phyloP scores from a whole-genome alignment of 2,888 invertebrate species.

The Papilio demoleus region DNA sequence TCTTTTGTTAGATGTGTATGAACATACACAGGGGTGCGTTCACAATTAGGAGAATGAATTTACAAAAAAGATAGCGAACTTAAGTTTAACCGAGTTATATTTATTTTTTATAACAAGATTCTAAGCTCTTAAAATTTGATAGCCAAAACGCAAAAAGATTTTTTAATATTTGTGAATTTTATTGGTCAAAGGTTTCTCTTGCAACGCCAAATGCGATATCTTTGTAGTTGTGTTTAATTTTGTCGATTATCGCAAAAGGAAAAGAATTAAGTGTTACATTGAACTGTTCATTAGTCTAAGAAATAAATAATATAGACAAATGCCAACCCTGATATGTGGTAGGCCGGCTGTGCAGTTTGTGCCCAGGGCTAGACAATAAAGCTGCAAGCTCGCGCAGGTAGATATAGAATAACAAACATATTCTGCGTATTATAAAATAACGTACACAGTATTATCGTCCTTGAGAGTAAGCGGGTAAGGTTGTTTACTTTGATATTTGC shows the following conservation, averaged over 20 bases:
- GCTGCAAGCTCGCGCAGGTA: slow-evolving; percentile 77
- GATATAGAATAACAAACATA: slow-evolving; percentile 59
- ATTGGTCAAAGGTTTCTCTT: no score
- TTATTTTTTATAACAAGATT: no score
- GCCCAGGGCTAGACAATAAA: slow-evolving; percentile 77
- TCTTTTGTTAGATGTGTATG: slow-evolving; percentile 79
- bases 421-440: slow-evolving; percentile 41
- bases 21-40: slow-evolving; percentile 72
- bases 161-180: no score
- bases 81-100: neutral
- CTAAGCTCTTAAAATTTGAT: no score
- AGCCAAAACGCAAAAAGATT: no score
- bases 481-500: slow-evolving; percentile 27
- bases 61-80: slow-evolving; percentile 8
- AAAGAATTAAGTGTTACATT: neutral
- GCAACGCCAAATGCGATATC: neutral
- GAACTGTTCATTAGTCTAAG: slow-evolving; percentile 36
- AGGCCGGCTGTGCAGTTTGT: slow-evolving; percentile 77
- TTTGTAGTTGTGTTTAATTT: no score
- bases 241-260: neutral
- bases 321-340: slow-evolving; percentile 70
- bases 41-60: slow-evolving; percentile 34
- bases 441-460: slow-evolving; percentile 46
- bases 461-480: slow-evolving; percentile 46
- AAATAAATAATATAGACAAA: slow-evolving; percentile 36